Evolutionary conservation across 1,140 invertebrate species (phyloP).

Genomic region (Polyergus mexicanus): DNA sequence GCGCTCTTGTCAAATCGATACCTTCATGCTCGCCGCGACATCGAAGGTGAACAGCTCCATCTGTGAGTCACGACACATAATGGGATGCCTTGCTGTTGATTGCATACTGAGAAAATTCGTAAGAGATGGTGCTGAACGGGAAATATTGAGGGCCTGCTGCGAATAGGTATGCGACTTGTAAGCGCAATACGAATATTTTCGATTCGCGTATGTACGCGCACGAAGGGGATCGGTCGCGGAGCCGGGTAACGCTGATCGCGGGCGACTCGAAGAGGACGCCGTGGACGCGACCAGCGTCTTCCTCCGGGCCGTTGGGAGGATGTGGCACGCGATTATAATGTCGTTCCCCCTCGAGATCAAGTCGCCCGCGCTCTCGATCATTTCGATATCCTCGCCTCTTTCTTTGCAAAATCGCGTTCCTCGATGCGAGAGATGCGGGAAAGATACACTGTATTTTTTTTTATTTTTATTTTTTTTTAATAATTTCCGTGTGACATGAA

Average conservation of each 20-base stretch:
- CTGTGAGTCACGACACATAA: slow-evolving; percentile 68
- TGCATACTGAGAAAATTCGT: slow-evolving; percentile 73
- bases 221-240: background rate
- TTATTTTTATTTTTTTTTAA: background rate
- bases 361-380: background rate
- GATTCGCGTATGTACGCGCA: slow-evolving; percentile 44
- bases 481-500: background rate
- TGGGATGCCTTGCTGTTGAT: slow-evolving; percentile 70
- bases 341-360: background rate
- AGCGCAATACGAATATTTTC: slow-evolving; percentile 58
- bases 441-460: background rate
- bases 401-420: background rate
- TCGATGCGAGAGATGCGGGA: background rate
- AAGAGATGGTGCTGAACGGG: slow-evolving; percentile 76
- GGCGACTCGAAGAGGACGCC: background rate
- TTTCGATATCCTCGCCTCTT: background rate
- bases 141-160: slow-evolving; percentile 69
- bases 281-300: background rate
- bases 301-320: background rate
- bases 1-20: no score
- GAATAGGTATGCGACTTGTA: slow-evolving; percentile 74
- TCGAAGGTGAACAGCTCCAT: slow-evolving; percentile 69
- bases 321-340: slow-evolving; percentile 11
- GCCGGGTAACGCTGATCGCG: background rate
- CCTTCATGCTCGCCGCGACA: background rate